Percentiles rank a stretch among this genome's conserved stretches.
Evolutionary conservation across 2,888 invertebrate genomes (phyloP).

Genomic region (Nephrotoma appendiculata): DNA sequence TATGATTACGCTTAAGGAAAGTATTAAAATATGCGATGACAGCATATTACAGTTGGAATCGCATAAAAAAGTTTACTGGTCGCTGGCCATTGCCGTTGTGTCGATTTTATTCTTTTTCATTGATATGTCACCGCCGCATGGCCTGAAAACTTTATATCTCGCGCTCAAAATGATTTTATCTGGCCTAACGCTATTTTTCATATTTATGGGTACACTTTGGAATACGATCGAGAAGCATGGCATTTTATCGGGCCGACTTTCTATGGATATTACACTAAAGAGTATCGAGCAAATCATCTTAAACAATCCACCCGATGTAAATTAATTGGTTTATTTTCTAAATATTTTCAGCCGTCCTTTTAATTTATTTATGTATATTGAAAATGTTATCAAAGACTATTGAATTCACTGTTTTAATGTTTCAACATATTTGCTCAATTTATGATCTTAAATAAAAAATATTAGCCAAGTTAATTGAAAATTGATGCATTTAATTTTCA

Average conservation of each 20-base stretch:
- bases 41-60: conserved; percentile 25
- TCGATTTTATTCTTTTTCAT: conserved; percentile 23
- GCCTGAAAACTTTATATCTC: conserved; percentile 33
- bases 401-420: neutral
- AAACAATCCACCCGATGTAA: neutral
- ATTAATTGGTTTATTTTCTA: neutral
- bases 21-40: conserved; percentile 24
- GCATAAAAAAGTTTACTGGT: conserved; percentile 26
- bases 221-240: conserved; percentile 67
- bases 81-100: conserved; percentile 21
- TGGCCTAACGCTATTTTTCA: conserved; percentile 47
- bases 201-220: conserved; percentile 72
- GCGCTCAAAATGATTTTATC: conserved; percentile 47
- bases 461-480: neutral
- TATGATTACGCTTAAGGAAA: conserved; percentile 21
- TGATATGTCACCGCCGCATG: conserved; percentile 24
- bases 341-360: neutral
- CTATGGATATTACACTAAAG: conserved; percentile 43
- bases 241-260: conserved; percentile 54
- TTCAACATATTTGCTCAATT: neutral
- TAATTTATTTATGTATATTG: neutral
- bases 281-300: conserved; percentile 15
- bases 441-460: neutral
- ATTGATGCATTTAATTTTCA: no score
- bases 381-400: neutral